Evolutionary conservation across 1,140 invertebrate species (phyloP), one percentile per base, ranked within the genome.

Genomic region (Drosophila parabipectinata): DNA sequence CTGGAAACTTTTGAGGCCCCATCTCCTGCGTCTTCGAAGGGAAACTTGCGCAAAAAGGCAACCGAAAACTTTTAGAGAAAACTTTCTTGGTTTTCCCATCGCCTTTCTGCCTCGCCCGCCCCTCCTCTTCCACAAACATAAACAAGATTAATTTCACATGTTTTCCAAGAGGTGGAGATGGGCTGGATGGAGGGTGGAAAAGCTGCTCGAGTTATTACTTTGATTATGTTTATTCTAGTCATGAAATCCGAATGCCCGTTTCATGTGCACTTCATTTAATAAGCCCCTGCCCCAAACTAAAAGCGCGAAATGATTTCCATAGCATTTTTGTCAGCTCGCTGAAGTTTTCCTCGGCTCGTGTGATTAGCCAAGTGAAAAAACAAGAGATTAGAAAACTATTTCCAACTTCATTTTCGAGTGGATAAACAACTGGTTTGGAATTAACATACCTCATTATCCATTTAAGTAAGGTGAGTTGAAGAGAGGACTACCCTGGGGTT

Each of bases 111-210:
- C 24, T 18, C 76, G 68, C 51, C 62, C 44, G 39, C 54, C 50
- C 51, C 52, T 15, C 41, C 48, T 53, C 73, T 56, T 48, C 59
- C 68, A 69, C 64, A 64, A 85, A 66, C 74, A 87, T 85, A 85
- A 85, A 88, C 83, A 85, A 85, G 83, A 85, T 85, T 85, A 85
- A 87, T 85, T 85, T 85, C 82, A 85, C 78, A 87, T 85, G 83
- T 82, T 80, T 61, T 37, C 44, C 41, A 51, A 51, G 71, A 32
- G 59, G 50, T 59, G 53, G 56, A 37, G 39, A 9, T 7, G 54
- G n/a, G 14, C n/a, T 5, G 15, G 24, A 2, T 24, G 8, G 8
- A 9, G 39, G 51, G 10, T 4, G 28, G n/a, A 34, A 18, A 34
- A 62, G 32, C 15, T 63, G 67, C 55, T 63, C 50, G 61, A 82